These are phyloP conservation scores for Syndactyla subalaris DNA, from an alignment of 2,797 vertebrate species.

Conservation along the genomic window DNA sequence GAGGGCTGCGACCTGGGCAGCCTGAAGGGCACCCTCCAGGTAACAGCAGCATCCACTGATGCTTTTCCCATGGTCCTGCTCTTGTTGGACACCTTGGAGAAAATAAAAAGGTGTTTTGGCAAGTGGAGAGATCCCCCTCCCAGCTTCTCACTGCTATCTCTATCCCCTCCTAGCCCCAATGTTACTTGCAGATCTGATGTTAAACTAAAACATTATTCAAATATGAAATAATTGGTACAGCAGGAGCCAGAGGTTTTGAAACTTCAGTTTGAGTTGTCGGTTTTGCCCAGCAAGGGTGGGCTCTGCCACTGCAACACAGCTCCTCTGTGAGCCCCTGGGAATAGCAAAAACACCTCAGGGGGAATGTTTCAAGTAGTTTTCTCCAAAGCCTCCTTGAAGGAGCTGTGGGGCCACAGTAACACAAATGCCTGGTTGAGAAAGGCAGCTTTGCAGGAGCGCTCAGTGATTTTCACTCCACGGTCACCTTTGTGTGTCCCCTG, in stretches of 20 bases:
- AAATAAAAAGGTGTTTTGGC: background rate
- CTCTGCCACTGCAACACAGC: background rate
- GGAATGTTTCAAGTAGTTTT: background rate
- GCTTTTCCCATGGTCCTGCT: background rate
- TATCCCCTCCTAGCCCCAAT: background rate
- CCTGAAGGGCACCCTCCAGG: slow-evolving; percentile 84
- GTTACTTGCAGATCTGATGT: background rate
- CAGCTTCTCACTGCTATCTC: background rate
- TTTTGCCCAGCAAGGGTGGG: background rate
- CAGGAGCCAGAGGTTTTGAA: background rate
- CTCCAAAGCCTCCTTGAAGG: background rate
- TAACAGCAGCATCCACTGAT: background rate
- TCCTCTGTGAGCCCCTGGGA: background rate
- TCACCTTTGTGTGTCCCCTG: background rate
- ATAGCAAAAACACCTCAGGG: background rate
- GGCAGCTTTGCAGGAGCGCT: background rate
- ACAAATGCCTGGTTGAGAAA: background rate
- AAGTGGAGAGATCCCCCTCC: background rate
- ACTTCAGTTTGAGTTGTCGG: background rate
- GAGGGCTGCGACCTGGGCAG: slow-evolving; percentile 70
- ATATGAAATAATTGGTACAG: background rate
- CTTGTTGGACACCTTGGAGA: background rate
- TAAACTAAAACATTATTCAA: too few species aligned
- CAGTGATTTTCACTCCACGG: background rate
- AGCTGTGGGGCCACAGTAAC: background rate